These are phyloP conservation scores for Cyphotilapia sp. DNA, from an alignment of 2,113 vertebrate genomes.

Conservation along the genomic window DNA sequence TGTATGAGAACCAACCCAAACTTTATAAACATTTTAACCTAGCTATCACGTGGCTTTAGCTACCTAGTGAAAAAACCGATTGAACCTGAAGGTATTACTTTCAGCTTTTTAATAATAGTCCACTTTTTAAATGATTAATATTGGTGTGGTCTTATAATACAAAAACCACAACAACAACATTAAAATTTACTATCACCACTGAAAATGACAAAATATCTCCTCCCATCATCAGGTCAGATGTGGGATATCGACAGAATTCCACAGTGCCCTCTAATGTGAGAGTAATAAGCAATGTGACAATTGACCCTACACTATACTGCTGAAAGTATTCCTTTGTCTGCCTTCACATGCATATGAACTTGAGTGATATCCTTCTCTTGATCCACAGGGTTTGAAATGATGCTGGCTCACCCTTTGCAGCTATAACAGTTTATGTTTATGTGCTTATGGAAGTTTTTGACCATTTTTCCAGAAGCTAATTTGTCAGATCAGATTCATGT, in stretches of 20 bases:
- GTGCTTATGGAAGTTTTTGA: not conserved
- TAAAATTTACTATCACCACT: accelerated
- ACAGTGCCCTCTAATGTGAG: not conserved
- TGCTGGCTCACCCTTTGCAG: accelerated
- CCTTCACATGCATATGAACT: not conserved
- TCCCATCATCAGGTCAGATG: not conserved
- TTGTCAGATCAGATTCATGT: not conserved
- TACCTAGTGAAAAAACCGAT: not conserved
- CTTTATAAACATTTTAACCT: accelerated
- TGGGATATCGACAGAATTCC: not conserved
- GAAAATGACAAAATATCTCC: not conserved
- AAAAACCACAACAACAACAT: not conserved
- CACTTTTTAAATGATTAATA: not conserved
- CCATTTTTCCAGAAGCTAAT: not conserved
- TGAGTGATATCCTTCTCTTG: not conserved
- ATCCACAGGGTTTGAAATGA: not conserved
- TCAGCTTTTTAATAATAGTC: not conserved
- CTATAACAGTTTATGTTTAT: not conserved
- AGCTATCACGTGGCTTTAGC: not conserved
- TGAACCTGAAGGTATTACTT: accelerated
- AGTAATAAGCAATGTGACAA: accelerated
- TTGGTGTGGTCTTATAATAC: accelerated
- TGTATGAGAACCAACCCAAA: not conserved
- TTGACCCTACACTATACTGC: not conserved
- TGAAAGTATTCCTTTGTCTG: not conserved